phyloP scores from a whole-genome alignment of 2,888 invertebrate genomes.

The Papilio gigon region DNA sequence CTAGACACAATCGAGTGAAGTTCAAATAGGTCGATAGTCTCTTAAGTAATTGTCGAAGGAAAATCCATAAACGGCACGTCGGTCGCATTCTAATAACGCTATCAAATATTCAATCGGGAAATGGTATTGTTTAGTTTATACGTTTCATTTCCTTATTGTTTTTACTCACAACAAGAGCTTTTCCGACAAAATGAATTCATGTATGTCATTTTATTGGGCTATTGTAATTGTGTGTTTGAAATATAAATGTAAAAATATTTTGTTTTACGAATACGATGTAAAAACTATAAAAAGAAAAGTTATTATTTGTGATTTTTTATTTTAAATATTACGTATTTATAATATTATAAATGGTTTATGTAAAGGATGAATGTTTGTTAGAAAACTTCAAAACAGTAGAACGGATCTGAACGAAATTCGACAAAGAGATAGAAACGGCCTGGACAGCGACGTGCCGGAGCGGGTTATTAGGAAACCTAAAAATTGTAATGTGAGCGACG shows the following conservation, averaged over 20 bases:
- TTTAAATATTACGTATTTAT: no score
- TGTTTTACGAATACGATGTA: neutral
- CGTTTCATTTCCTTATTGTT: constrained; percentile 20
- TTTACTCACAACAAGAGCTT: neutral
- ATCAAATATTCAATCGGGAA: constrained; percentile 43
- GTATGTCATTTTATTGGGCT: neutral
- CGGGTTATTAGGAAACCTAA: no score
- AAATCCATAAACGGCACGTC: constrained; percentile 46
- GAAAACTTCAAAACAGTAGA: no score
- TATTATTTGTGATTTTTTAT: no score
- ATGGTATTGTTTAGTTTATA: constrained; percentile 22
- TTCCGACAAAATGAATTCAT: constrained; percentile 1
- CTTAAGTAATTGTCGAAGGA: constrained; percentile 66
- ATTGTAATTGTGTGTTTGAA: neutral
- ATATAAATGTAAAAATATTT: neutral
- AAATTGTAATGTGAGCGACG: no score
- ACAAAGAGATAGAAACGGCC: no score
- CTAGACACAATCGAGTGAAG: constrained; percentile 55
- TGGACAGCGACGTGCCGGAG: no score
- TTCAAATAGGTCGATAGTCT: constrained; percentile 68
- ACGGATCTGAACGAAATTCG: no score
- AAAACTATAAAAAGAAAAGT: no score
- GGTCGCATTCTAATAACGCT: constrained; percentile 23
- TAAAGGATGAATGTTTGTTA: neutral
- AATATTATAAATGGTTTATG: no score